Percentiles rank a stretch among this genome's conserved stretches.
Evolutionary conservation across 2,797 vertebrate species (phyloP).

Genomic region (Pangasius krempfi): DNA sequence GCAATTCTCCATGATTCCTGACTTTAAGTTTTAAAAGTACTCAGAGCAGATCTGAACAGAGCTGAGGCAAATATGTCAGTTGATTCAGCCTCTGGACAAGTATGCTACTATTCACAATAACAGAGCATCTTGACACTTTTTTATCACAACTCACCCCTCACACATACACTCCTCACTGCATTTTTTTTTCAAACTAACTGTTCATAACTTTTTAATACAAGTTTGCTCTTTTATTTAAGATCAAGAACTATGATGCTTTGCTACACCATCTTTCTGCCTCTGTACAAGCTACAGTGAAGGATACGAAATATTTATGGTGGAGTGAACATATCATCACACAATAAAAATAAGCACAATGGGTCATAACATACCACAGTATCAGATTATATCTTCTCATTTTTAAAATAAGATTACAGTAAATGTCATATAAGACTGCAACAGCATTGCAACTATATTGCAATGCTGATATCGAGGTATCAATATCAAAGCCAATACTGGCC

Average conservation of each 20-base stretch:
- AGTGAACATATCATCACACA: not conserved
- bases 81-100: not conserved
- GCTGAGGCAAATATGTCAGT: slow-evolving; percentile 19
- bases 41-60: slow-evolving; percentile 13
- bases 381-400: not conserved
- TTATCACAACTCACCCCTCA: not conserved
- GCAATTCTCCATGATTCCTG: not conserved
- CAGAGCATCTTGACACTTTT: not conserved
- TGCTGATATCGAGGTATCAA: not conserved
- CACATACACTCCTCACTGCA: not conserved
- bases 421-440: slow-evolving; percentile 1
- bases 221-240: not conserved
- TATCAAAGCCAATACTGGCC: not conserved
- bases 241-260: not conserved
- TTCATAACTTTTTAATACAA: not conserved
- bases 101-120: not conserved
- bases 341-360: not conserved
- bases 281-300: not conserved
- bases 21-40: slow-evolving; percentile 1
- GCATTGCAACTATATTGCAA: not conserved
- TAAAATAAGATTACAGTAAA: not conserved
- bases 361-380: not conserved
- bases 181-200: not conserved
- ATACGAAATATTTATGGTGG: not conserved
- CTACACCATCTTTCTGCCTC: not conserved